Percentiles rank a stretch among this genome's conserved stretches.
Evolutionary conservation across 2,113 vertebrate species (phyloP).

Genomic region (Miniopterus natalensis): DNA sequence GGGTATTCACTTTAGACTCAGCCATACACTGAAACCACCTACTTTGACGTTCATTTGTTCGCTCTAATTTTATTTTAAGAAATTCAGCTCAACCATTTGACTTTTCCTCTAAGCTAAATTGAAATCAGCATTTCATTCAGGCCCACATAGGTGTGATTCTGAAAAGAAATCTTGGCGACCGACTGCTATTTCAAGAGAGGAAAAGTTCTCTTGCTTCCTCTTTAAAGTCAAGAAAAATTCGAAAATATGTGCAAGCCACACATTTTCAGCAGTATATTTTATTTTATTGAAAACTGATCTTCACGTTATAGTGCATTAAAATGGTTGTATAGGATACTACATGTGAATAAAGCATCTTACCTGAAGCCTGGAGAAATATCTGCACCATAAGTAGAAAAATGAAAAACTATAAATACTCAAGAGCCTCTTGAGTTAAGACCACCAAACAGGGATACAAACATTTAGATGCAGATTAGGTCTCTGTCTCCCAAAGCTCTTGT

Average conservation of each 20-base stretch:
- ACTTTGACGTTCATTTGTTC: background rate
- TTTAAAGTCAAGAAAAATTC: background rate
- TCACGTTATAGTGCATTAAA: background rate
- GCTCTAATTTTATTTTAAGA: background rate
- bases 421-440: background rate
- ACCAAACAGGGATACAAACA: fast-evolving
- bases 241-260: background rate
- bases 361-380: background rate
- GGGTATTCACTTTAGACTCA: background rate
- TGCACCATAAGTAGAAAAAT: background rate
- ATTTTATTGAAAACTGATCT: background rate
- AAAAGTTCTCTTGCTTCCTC: background rate
- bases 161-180: background rate
- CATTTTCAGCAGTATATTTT: background rate
- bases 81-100: background rate
- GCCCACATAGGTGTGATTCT: background rate
- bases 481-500: background rate
- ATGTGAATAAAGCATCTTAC: background rate
- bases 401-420: too few relatives aligned
- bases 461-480: background rate
- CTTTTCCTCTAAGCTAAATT: background rate
- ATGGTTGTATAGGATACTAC: background rate
- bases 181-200: background rate
- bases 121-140: fast-evolving
- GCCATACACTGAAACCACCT: background rate